Evolutionary conservation across 1,140 invertebrate species (phyloP).

Genomic region (Drosophila azteca): DNA sequence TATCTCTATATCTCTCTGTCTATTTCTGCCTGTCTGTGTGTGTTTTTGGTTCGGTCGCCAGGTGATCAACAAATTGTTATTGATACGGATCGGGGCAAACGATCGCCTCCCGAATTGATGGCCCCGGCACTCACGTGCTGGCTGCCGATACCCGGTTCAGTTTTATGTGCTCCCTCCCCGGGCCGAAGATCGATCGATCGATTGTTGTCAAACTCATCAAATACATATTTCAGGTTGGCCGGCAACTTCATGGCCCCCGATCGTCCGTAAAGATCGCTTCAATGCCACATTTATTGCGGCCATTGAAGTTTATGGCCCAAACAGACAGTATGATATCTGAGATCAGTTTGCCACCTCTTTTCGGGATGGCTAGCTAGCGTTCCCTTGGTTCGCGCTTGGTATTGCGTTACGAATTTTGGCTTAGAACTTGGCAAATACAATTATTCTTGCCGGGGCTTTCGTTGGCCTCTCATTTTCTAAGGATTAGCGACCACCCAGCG

Average conservation of each 20-base stretch:
- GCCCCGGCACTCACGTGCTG: constrained; percentile 46
- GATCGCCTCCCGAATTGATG: constrained; percentile 74
- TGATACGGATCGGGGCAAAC: constrained; percentile 66
- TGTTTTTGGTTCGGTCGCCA: background rate
- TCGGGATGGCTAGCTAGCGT: too few relatives aligned
- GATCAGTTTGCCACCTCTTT: constrained; percentile 42
- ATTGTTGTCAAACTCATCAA: constrained; percentile 78
- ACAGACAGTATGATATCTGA: constrained; percentile 32
- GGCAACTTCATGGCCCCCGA: constrained; percentile 62
- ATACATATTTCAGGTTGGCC: constrained; percentile 68
- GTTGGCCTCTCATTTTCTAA: constrained; percentile 46
- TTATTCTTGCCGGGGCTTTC: constrained; percentile 63
- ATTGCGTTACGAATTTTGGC: constrained; percentile 42
- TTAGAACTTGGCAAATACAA: constrained; percentile 58
- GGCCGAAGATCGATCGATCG: constrained; percentile 68
- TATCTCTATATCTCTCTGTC: background rate
- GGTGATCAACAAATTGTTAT: constrained; percentile 72
- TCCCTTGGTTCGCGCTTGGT: background rate
- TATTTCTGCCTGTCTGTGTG: background rate
- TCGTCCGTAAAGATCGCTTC: constrained; percentile 62
- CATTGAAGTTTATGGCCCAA: constrained; percentile 43
- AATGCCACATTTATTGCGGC: constrained; percentile 61
- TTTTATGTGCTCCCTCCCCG: constrained; percentile 63
- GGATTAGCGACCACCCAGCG: constrained; percentile 65
- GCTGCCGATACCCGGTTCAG: constrained; percentile 12